Evolutionary conservation across 37 sponge, comb jelly and placozoan species (phyloP).

Genomic region (Tethya wilhelma): DNA sequence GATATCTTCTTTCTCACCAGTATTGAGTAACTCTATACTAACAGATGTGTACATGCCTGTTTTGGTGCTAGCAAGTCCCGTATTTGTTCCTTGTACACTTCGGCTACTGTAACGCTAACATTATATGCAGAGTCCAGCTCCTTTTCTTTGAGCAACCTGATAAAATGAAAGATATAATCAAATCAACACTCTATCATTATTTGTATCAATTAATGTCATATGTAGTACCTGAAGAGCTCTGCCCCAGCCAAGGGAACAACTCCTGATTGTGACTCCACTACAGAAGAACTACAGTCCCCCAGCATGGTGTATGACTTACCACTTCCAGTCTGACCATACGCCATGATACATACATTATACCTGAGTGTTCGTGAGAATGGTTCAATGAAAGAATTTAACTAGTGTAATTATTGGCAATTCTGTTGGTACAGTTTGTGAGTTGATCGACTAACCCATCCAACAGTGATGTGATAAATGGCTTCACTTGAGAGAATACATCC

Average conservation of each 20-base stretch:
- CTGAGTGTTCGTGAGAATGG: constrained; percentile 1
- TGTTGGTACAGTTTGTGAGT: background rate
- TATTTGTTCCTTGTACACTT: constrained; percentile 70
- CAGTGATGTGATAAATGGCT: constrained; percentile 68
- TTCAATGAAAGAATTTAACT: background rate
- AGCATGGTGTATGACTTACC: constrained; percentile 84
- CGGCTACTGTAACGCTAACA: constrained; percentile 51
- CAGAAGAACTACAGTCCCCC: constrained; percentile 10
- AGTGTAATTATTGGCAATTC: background rate
- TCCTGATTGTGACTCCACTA: constrained; percentile 5
- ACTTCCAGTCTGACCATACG: constrained; percentile 79
- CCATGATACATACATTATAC: constrained; percentile 83
- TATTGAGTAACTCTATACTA: too few species aligned
- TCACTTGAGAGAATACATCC: constrained; percentile 58
- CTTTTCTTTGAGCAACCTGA: constrained; percentile 53
- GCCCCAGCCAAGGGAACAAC: constrained; percentile 54
- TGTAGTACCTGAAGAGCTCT: constrained; percentile 62
- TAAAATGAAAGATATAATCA: background rate
- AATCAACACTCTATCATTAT: background rate
- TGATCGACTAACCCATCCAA: constrained; percentile 72
- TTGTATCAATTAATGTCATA: background rate
- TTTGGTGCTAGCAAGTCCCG: constrained; percentile 40
- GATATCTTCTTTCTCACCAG: too few species aligned
- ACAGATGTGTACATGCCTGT: too few species aligned
- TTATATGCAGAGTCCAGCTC: background rate